Base-by-base conservation (phyloP, 2,888 invertebrate genomes). In the Brachypterus glaber region DNA sequence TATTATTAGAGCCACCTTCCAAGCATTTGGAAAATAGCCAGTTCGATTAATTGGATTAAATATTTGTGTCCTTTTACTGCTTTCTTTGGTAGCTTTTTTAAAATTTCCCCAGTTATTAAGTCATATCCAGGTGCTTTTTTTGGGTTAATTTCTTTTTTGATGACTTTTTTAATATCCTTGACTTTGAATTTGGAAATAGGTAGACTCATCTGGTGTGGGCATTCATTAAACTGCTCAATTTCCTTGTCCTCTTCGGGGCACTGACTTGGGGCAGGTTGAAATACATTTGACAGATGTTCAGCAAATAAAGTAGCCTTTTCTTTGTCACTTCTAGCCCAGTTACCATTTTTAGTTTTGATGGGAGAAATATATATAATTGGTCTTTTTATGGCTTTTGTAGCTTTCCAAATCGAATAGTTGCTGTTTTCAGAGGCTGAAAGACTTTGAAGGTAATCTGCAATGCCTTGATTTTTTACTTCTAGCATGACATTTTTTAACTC, bases 1-100 rank as follows among this genome's bases (percentile, higher is more conserved):
- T 2, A 44, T 44, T 15, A 46, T 44, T 40, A 55, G 51, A 5
- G 40, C 40, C 1, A 52, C 43, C 41, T 57, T 56, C 47, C 54
- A 57, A 29, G 48, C 36, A 8, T 30, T 35, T 1, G 53, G 53
- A 3, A 53, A 44, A 15, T 52, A 50, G 2, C 39, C 33, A 16
- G 49, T 17, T 44, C 48, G 34, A n/a, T 47, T 8, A 7, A 35
- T 30, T 16, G 55, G 49, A 30, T 57, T 57, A 8, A 45, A 45
- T 1, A 55, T 30, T 11, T 43, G 33, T 3, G 46, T 15, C 44
- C 37, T 44, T 49, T 51, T 37, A 40, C 41, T 9, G 40, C 14
- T 21, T n/a, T n/a, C n/a, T n/a, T n/a, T n/a, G n/a, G n/a, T n/a
- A n/a, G n/a, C n/a, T n/a, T n/a, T n/a, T n/a, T n/a, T n/a, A n/a